A percentile compares a stretch with the other conserved stretches of the same genome.
phyloP scores from a whole-genome alignment of 2,113 vertebrate genomes.

The Rhinolophus sinicus region DNA sequence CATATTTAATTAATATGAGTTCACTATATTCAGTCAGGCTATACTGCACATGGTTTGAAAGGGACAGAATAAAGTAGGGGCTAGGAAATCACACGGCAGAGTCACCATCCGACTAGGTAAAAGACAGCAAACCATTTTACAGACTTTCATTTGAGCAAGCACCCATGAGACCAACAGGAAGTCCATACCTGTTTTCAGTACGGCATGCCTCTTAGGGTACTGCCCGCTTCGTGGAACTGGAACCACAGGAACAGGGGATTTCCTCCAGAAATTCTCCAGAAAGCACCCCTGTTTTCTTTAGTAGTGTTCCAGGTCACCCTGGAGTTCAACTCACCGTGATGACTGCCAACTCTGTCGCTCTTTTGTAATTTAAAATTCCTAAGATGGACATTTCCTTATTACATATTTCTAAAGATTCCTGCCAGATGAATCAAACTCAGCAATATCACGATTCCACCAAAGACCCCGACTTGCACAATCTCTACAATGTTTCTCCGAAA shows the following conservation, averaged over 20 bases:
- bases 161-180: conserved; percentile 43
- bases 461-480: background rate
- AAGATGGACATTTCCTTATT: background rate
- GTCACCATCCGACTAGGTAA: background rate
- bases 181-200: conserved; percentile 78
- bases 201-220: background rate
- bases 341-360: conserved; percentile 72
- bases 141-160: conserved; percentile 21
- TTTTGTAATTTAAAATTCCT: conserved; percentile 35
- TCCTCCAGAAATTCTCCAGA: conserved; percentile 8
- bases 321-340: conserved; percentile 34
- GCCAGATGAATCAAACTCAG: background rate
- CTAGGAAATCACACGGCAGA: background rate
- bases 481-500: background rate
- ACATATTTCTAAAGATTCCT: background rate
- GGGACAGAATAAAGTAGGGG: background rate
- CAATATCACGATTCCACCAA: conserved; percentile 29
- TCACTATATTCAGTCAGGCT: background rate
- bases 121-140: background rate
- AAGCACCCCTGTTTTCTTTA: conserved; percentile 74
- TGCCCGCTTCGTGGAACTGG: background rate
- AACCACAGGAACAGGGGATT: background rate
- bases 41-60: background rate
- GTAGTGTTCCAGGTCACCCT: background rate
- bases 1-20: background rate